Conservation (phyloP, 2,888 invertebrate genomes). For the Cataglyphis albicans region DNA sequence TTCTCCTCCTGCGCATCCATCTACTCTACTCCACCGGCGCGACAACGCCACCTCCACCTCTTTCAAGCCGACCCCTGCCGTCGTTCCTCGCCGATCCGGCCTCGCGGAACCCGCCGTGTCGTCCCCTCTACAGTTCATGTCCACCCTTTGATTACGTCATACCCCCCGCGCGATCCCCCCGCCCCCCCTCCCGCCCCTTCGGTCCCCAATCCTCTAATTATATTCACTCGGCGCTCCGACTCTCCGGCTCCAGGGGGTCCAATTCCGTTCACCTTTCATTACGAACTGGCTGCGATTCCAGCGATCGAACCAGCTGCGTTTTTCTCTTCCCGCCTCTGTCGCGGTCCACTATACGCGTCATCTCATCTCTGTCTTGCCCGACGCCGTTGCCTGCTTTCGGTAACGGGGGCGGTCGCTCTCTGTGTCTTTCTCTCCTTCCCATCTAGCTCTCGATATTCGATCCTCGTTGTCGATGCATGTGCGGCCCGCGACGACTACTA, state of each 20-base stretch:
- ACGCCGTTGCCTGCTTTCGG: slow-evolving; percentile 37
- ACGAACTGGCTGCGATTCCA: slow-evolving; percentile 83
- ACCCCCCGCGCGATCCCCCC: slow-evolving; percentile 77
- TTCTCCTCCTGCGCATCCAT: slow-evolving; percentile 65
- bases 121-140: slow-evolving; percentile 74
- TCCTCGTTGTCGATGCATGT: slow-evolving; percentile 66
- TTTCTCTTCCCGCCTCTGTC: slow-evolving; percentile 68
- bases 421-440: slow-evolving; percentile 37
- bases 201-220: slow-evolving; percentile 85
- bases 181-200: slow-evolving; percentile 57
- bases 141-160: slow-evolving; percentile 86
- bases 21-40: slow-evolving; percentile 60
- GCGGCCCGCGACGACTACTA: slow-evolving; percentile 69
- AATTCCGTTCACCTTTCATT: slow-evolving; percentile 86
- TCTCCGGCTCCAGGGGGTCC: slow-evolving; percentile 84
- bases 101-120: slow-evolving; percentile 66
- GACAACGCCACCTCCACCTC: slow-evolving; percentile 72
- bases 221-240: slow-evolving; percentile 85
- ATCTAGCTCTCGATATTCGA: slow-evolving; percentile 59
- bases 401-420: slow-evolving; percentile 21
- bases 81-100: slow-evolving; percentile 67
- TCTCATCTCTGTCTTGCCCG: slow-evolving; percentile 54
- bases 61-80: slow-evolving; percentile 65
- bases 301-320: slow-evolving; percentile 82
- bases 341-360: slow-evolving; percentile 22